phyloP scores from a whole-genome alignment of 2,888 invertebrate species.

The Rhagium mordax region DNA sequence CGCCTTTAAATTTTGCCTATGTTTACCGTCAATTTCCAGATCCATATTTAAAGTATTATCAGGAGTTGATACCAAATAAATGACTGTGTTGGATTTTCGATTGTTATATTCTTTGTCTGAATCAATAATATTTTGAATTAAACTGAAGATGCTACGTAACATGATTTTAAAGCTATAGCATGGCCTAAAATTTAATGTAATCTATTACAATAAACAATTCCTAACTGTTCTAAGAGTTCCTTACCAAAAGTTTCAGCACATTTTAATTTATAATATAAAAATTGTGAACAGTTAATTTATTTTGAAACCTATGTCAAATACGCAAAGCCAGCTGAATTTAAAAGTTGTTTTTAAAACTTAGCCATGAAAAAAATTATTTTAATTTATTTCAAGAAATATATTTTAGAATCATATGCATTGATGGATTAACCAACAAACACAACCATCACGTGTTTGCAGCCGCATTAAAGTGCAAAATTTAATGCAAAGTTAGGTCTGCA shows the following conservation, averaged over 20 bases:
- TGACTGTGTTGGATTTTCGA: constrained; percentile 53
- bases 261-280: constrained; percentile 32
- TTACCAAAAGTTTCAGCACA: constrained; percentile 39
- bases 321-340: constrained; percentile 1
- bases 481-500: no score
- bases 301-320: constrained; percentile 22
- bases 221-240: not conserved
- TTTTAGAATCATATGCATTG: no score
- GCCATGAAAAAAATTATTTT: not conserved
- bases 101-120: constrained; percentile 54
- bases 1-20: constrained; percentile 36
- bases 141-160: constrained; percentile 58
- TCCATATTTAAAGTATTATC: constrained; percentile 53
- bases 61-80: constrained; percentile 50
- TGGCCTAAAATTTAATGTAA: constrained; percentile 36
- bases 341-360: not conserved
- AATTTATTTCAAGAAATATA: no score
- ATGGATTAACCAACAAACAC: no score
- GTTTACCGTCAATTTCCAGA: constrained; percentile 51
- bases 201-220: not conserved
- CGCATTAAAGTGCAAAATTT: no score
- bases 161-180: constrained; percentile 48
- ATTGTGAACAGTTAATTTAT: constrained; percentile 28
- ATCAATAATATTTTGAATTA: constrained; percentile 58
- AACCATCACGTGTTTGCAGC: no score